Conservation (phyloP, 1,140 invertebrate genomes). For the Calephelis nemesis region DNA sequence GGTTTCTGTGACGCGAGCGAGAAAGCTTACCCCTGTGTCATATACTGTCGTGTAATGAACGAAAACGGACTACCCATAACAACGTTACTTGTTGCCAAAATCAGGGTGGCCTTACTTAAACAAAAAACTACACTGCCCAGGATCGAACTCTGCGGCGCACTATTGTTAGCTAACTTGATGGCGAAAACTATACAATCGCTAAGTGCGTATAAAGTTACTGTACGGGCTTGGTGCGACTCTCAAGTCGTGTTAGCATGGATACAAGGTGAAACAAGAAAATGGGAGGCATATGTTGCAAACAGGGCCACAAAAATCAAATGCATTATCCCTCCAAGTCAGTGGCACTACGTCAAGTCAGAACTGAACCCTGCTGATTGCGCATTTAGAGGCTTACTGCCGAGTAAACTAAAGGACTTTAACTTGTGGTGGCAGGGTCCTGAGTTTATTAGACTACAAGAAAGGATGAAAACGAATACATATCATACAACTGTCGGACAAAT, state of each 20-base stretch:
- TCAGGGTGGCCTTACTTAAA: conserved; percentile 61
- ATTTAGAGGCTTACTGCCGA: conserved; percentile 28
- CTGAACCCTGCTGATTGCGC: conserved; percentile 44
- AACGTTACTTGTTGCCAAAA: conserved; percentile 51
- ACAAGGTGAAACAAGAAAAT: conserved; percentile 33
- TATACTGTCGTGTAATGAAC: conserved; percentile 43
- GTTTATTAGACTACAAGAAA: conserved; percentile 7
- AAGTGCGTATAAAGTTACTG: conserved; percentile 9
- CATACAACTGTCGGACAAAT: conserved; percentile 3
- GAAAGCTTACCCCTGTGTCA: conserved; percentile 37
- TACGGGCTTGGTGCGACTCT: conserved; percentile 44
- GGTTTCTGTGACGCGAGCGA: conserved; percentile 50
- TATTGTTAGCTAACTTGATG: conserved; percentile 49
- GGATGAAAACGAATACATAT: not conserved
- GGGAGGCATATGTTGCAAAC: conserved; percentile 56
- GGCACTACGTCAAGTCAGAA: conserved; percentile 39
- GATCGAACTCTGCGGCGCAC: conserved; percentile 70
- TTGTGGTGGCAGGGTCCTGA: conserved; percentile 38
- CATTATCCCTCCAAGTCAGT: conserved; percentile 25
- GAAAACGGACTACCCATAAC: conserved; percentile 24
- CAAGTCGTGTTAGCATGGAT: conserved; percentile 50
- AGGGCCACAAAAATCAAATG: conserved; percentile 48
- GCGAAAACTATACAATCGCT: conserved; percentile 33
- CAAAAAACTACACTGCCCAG: conserved; percentile 65
- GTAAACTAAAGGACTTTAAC: conserved; percentile 25